Percentiles rank a stretch among this genome's conserved stretches.
phyloP scores from a whole-genome alignment of 2,797 vertebrate genomes.

The Amphiprion clarkii region DNA sequence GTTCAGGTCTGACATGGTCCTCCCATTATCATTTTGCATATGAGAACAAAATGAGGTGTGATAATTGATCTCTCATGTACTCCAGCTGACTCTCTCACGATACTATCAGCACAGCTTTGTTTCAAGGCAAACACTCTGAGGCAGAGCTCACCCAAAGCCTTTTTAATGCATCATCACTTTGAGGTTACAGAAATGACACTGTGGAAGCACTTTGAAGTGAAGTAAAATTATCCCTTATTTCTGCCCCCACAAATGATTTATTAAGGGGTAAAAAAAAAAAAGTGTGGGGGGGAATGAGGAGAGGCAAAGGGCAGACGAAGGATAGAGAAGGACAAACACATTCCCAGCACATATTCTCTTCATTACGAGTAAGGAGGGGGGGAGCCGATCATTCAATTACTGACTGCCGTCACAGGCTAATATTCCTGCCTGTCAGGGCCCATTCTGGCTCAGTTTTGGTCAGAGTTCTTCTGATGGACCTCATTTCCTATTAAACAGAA shows the following conservation, averaged over 20 bases:
- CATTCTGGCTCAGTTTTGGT: constrained; percentile 88
- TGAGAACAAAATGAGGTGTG: constrained; percentile 84
- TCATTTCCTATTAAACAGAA: constrained; percentile 88
- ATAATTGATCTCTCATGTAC: constrained; percentile 88
- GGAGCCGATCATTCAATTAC: constrained; percentile 89
- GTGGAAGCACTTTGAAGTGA: constrained; percentile 84
- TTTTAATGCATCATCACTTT: constrained; percentile 82
- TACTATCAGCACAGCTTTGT: constrained; percentile 76
- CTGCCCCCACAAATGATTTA: constrained; percentile 83
- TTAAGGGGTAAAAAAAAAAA: constrained; percentile 74
- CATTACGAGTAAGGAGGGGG: constrained; percentile 82
- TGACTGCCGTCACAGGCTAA: constrained; percentile 87
- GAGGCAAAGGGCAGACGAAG: constrained; percentile 72
- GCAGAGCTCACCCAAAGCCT: constrained; percentile 64
- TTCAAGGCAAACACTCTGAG: constrained; percentile 73
- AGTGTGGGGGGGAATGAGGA: constrained; percentile 26
- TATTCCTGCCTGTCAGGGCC: constrained; percentile 91
- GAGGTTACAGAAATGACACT: constrained; percentile 86
- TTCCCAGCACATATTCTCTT: constrained; percentile 91
- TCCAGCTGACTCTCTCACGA: constrained; percentile 78
- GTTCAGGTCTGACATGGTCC: constrained; percentile 80
- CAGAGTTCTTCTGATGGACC: constrained; percentile 88
- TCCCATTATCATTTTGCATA: constrained; percentile 87
- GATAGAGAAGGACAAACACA: constrained; percentile 86
- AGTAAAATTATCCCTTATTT: constrained; percentile 83